These are phyloP conservation scores for Chelmon rostratus DNA, from an alignment of 2,797 vertebrate species.

Conservation along the genomic window DNA sequence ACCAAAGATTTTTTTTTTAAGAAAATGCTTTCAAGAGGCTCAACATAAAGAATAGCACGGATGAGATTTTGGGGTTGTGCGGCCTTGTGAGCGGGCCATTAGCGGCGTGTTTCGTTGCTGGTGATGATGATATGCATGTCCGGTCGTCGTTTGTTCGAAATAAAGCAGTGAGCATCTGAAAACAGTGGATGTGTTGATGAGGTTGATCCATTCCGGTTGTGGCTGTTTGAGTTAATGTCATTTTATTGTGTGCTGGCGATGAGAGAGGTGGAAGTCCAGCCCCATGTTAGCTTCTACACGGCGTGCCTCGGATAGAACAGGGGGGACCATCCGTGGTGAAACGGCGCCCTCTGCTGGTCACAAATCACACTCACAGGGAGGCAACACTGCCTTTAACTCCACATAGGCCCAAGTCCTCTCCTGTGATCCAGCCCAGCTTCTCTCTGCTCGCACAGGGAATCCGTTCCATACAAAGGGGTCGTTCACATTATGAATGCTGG, in stretches of 20 bases:
- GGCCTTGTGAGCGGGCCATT: constrained; percentile 27
- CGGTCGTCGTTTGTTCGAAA: constrained; percentile 38
- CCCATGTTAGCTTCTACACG: constrained; percentile 40
- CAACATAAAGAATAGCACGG: constrained; percentile 72
- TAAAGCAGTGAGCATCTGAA: constrained; percentile 50
- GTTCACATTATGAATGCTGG: constrained; percentile 88
- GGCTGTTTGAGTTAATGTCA: constrained; percentile 53
- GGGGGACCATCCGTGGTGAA: constrained; percentile 50
- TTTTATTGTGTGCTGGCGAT: constrained; percentile 62
- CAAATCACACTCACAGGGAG: constrained; percentile 52
- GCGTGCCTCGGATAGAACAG: constrained; percentile 38
- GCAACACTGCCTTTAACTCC: constrained; percentile 71
- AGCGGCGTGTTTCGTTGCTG: constrained; percentile 62
- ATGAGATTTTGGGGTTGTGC: constrained; percentile 49
- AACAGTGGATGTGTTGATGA: constrained; percentile 45
- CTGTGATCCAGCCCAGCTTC: constrained; percentile 49
- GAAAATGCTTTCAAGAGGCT: constrained; percentile 76
- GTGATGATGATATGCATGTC: constrained; percentile 63
- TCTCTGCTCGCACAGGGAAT: constrained; percentile 58
- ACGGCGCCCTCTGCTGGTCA: constrained; percentile 71
- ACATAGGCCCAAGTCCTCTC: constrained; percentile 48
- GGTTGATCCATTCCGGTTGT: constrained; percentile 62
- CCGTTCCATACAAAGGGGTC: constrained; percentile 68
- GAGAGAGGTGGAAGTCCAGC: constrained; percentile 61
- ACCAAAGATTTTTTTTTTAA: constrained; percentile 72